A percentile compares a stretch with the other conserved stretches of the same genome.
Conservation (phyloP, 2,888 invertebrate genomes). For the Parnassius apollo region DNA sequence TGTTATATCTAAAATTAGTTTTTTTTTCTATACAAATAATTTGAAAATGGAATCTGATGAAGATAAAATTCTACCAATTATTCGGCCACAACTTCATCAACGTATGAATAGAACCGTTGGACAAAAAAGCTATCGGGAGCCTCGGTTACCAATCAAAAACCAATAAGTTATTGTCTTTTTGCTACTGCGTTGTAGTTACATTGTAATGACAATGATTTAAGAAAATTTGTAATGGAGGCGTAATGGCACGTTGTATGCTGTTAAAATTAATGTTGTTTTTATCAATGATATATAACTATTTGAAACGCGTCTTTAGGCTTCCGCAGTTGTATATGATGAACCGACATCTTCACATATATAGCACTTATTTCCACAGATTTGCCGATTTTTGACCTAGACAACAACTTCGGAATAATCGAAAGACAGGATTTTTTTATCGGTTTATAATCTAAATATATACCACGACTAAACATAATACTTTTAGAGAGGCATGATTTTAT, state of each 20-base stretch:
- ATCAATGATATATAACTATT: conserved; percentile 1
- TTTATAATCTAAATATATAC: too few species aligned
- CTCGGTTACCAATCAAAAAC: conserved; percentile 20
- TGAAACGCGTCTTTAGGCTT: conserved; percentile 2
- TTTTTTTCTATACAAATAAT: conserved; percentile 11
- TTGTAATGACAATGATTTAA: conserved; percentile 63
- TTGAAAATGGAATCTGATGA: conserved; percentile 19
- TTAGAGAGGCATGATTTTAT: too few species aligned
- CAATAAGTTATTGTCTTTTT: conserved; percentile 27
- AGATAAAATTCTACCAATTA: conserved; percentile 21
- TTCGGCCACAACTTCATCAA: conserved; percentile 4
- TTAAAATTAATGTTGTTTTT: conserved; percentile 12
- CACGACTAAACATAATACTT: too few species aligned
- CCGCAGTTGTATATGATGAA: conserved; percentile 3
- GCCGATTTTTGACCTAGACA: too few species aligned
- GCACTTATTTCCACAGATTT: too few species aligned
- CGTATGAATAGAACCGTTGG: conserved; percentile 12
- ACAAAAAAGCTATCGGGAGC: conserved; percentile 19
- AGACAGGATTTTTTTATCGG: too few species aligned
- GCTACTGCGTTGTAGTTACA: conserved; percentile 23
- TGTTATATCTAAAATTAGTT: conserved; percentile 19
- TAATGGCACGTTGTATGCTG: conserved; percentile 31
- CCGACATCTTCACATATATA: too few species aligned
- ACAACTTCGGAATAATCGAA: too few species aligned
- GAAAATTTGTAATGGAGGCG: conserved; percentile 48